phyloP scores from a whole-genome alignment of 1,140 invertebrate genomes.

The Drepana arcuata region DNA sequence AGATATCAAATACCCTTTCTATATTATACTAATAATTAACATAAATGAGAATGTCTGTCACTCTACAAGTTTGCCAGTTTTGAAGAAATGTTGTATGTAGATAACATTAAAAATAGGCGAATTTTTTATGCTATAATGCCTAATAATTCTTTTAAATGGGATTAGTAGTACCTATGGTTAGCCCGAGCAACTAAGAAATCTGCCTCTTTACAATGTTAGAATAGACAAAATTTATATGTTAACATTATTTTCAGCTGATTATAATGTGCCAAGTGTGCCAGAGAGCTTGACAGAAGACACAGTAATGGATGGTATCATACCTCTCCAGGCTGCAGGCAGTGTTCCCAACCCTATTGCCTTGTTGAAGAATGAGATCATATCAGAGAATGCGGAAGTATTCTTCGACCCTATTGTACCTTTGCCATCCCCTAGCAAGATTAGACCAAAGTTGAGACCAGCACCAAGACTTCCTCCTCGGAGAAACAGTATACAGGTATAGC shows the following conservation, averaged over 20 bases:
- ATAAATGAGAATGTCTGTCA: too few species aligned
- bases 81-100: too few species aligned
- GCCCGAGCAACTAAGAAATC: too few species aligned
- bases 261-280: conserved; percentile 35
- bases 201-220: too few species aligned
- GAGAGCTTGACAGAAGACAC: conserved; percentile 38
- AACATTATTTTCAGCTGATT: conserved; percentile 24
- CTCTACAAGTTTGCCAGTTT: too few species aligned
- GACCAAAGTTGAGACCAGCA: conserved; percentile 59
- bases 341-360: conserved; percentile 44
- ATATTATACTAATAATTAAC: too few species aligned
- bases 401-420: conserved; percentile 69
- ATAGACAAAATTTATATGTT: too few species aligned
- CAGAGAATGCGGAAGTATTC: conserved; percentile 56
- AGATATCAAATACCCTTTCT: too few species aligned
- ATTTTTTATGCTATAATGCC: too few species aligned
- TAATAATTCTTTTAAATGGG: too few species aligned
- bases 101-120: too few species aligned
- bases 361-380: conserved; percentile 60
- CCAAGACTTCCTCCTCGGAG: conserved; percentile 57
- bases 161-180: too few species aligned
- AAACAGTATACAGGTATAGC: conserved; percentile 68
- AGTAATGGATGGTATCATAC: conserved; percentile 58
- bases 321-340: conserved; percentile 31
- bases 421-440: conserved; percentile 58